These are phyloP conservation scores for Pachycephala philippinensis DNA, from an alignment of 2,113 vertebrate genomes.

Conservation along the genomic window DNA sequence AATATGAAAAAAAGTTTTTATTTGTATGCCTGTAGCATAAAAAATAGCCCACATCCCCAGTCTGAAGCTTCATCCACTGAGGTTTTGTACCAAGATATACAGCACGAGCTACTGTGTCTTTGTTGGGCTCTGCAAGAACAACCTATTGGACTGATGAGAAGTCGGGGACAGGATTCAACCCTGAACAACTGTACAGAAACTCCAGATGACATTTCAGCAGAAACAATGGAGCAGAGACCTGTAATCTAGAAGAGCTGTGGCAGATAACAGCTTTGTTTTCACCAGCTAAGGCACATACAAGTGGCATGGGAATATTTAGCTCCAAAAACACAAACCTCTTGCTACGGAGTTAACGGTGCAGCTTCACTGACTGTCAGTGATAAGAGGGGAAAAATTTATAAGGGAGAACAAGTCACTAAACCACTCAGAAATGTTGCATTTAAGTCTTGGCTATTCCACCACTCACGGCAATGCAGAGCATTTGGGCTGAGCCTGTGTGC, in stretches of 20 bases:
- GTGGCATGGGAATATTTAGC: not conserved
- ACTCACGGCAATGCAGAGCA: not conserved
- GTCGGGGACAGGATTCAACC: not conserved
- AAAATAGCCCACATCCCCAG: not conserved
- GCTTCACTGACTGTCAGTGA: conserved; percentile 23
- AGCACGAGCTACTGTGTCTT: rapidly evolving
- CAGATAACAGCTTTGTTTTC: conserved; percentile 34
- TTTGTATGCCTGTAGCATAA: not conserved
- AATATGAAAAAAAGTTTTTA: not conserved
- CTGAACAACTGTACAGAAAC: not conserved
- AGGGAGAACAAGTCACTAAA: not conserved
- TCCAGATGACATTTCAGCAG: not conserved
- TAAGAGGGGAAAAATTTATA: conserved; percentile 11
- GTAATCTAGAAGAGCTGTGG: not conserved
- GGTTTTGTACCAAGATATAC: not conserved
- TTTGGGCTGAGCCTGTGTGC: not conserved
- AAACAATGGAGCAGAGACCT: not conserved
- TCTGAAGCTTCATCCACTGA: not conserved
- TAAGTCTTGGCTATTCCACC: not conserved
- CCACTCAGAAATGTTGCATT: not conserved
- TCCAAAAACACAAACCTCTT: not conserved
- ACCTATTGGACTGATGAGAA: not conserved
- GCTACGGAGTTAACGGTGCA: not conserved
- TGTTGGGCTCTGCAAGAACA: not conserved
- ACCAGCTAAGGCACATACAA: conserved; percentile 7